Base-by-base conservation (phyloP, 1,140 invertebrate species). In the Drosophila sulfurigaster region DNA sequence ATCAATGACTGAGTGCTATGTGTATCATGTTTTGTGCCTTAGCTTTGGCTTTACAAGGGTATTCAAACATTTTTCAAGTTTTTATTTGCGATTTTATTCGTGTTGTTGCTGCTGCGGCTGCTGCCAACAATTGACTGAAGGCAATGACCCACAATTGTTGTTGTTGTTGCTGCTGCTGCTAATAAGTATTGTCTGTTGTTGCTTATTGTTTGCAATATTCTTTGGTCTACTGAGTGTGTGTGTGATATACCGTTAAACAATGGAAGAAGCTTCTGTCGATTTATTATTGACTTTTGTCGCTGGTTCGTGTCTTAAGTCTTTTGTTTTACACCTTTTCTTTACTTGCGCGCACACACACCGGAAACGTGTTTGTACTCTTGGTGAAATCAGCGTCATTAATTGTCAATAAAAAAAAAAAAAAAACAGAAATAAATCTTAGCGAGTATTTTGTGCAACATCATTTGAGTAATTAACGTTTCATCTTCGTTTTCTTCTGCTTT, bases 341-440 rank as follows among this genome's bases (percentile, higher is more conserved):
- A 11, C 30, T 49, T 71, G 66, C 62, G 45, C 65, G 64, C 73
- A 88, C 62, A 51, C 65, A 60, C 77, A 88, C 83, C 83, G 83
- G 83, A 87, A 88, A 80, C 69, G 49, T 60, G 63, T 60, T 64
- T 52, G 58, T 64, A 67, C 69, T 74, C 63, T 62, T 65, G 58
- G 83, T 80, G 83, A 87, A 87, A 87, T 82, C 83, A 82, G 73
- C 79, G 38, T 79, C 82, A 71, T 82, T 87, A 87, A 82, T 78
- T 88, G 83, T 78, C 83, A 88, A 88, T 70, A 78, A 77, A 30
- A 10, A 52, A 35, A 64, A 52, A n/a, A 63, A 59, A 49, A 48
- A 52, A 35, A 43, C 28, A 76, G n/a, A 63, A 64, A 54, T 20
- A 67, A 60, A 51, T 46, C 54, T 57, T 54, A 48, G 20, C 49